Conservation (phyloP, 92 coral and sea anemone genomes). For the Actinernus sp. region DNA sequence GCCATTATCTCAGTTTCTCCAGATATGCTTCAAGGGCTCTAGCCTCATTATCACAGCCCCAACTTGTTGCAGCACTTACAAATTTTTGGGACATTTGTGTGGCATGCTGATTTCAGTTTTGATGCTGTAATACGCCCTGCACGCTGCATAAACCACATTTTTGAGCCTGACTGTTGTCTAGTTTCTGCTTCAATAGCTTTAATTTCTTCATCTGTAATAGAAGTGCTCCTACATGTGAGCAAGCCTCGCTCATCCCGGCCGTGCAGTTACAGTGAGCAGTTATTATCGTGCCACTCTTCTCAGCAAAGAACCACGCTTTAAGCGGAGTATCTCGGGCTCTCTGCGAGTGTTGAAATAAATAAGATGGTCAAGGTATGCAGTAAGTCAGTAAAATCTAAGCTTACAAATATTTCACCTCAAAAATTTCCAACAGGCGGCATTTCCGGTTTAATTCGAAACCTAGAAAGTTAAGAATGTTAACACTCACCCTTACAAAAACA, state of each 20-base stretch:
- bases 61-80: too few relatives aligned
- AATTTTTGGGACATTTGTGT: constrained; percentile 17
- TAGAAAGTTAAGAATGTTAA: too few relatives aligned
- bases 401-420: too few relatives aligned
- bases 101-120: constrained; percentile 38
- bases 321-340: constrained; percentile 61
- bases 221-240: too few relatives aligned
- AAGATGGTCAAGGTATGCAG: background rate
- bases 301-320: constrained; percentile 40
- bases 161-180: constrained; percentile 2
- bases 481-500: constrained; percentile 46
- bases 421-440: too few relatives aligned
- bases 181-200: constrained; percentile 25
- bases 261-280: constrained; percentile 65
- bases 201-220: constrained; percentile 10
- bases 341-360: constrained; percentile 45
- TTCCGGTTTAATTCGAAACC: too few relatives aligned
- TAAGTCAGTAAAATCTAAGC: too few relatives aligned
- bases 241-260: too few relatives aligned
- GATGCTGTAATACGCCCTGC: constrained; percentile 46
- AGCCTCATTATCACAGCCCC: too few relatives aligned
- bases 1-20: too few relatives aligned
- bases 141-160: constrained; percentile 11
- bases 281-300: constrained; percentile 42
- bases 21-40: too few relatives aligned